phyloP scores from a whole-genome alignment of 2,797 vertebrate species.

The Mionectes olivaceus region DNA sequence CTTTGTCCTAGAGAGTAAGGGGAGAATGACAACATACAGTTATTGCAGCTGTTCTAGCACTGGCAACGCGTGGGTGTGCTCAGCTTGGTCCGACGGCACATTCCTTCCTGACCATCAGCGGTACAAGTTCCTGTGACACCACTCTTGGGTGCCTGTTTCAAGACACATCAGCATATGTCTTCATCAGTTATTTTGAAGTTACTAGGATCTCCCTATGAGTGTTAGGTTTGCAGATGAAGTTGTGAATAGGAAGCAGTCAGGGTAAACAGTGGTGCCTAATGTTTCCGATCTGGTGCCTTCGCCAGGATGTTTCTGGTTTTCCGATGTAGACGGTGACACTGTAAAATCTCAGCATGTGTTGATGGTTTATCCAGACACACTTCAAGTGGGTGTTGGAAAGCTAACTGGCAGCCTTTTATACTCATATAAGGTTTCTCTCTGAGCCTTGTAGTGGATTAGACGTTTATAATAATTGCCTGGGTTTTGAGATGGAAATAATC shows the following conservation, averaged over 20 bases:
- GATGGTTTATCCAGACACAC: conserved; percentile 54
- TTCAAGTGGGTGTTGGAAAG: not conserved
- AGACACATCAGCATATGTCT: not conserved
- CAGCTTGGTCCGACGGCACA: fast-evolving
- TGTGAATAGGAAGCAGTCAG: not conserved
- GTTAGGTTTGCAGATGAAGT: not conserved
- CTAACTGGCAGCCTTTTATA: not conserved
- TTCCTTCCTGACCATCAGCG: fast-evolving
- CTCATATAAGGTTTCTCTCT: not conserved
- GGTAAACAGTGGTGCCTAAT: not conserved
- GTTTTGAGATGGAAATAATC: not conserved
- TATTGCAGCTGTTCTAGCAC: not conserved
- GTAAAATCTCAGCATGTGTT: conserved; percentile 14
- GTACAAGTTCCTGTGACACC: not conserved
- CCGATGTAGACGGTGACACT: not conserved
- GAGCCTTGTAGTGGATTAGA: not conserved
- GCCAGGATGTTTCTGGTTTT: conserved; percentile 53
- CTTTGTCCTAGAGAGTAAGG: not conserved
- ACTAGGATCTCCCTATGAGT: not conserved
- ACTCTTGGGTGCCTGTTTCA: not conserved
- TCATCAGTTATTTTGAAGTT: not conserved
- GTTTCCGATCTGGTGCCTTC: not conserved
- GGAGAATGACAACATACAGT: not conserved
- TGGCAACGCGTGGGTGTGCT: not conserved
- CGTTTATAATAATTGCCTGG: conserved; percentile 1